Evolutionary conservation across 2,797 vertebrate species (phyloP), one percentile per base, ranked within the genome.

Genomic region (Sternarchorhynchus goeldii): DNA sequence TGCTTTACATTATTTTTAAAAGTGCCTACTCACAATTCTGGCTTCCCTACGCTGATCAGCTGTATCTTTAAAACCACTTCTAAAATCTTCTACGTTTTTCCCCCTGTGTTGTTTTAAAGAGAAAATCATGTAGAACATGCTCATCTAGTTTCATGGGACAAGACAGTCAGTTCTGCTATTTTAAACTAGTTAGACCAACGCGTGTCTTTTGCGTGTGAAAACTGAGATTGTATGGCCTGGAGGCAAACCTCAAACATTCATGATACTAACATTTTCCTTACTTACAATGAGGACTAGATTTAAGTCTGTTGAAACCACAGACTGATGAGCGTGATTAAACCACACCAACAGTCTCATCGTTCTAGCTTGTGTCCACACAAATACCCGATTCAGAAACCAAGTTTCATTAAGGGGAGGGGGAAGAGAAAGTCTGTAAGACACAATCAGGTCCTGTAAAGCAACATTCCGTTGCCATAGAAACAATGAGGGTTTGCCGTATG

Each of bases 81-180:
- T 77, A 73, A 85, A 62, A 77, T 82, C 86, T 83, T 41, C 83
- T 81, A 10, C 12, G 12, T 45, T 45, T 45, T 45, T 36, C 6
- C 6, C 34, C 71, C 68, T 21, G 20, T 79, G 8, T 39, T 5
- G n/a, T 72, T 74, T 60, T 39, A n/a, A 66, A 72, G 86, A 84
- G 88, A 88, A 84, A 89, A 87, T 67, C 85, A 41, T 14, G 87
- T 67, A 75, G 79, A 93, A 94, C 92, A 79, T 1, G 93, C 92
- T 91, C 62, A 34, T 82, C 92, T 66, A 84, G 91, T 91, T 93
- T 88, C 78, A 85, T 68, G 73, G 68, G 34, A 60, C 41, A 16
- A n/a, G 55, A 62, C 55, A 39, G 65, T 66, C 36, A 71, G 53
- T 50, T 78, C 50, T 1, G 2, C 50, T 3, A 69, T 69, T 68